These are phyloP conservation scores for Tyrannus savana DNA, from an alignment of 2,113 vertebrate genomes.

Conservation along the genomic window DNA sequence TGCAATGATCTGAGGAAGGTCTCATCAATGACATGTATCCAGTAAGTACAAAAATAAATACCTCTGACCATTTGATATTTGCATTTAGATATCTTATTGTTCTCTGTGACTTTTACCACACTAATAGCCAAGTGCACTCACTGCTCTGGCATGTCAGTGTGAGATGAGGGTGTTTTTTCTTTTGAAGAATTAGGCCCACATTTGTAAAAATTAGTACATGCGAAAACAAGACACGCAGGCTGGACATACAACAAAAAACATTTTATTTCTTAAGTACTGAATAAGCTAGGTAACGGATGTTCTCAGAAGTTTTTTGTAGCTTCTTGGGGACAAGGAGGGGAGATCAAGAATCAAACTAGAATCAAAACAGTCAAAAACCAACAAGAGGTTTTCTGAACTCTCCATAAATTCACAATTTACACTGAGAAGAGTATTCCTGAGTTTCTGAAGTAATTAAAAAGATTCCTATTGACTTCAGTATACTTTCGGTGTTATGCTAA, in stretches of 20 bases:
- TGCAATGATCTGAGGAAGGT: not conserved
- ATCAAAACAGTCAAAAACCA: not conserved
- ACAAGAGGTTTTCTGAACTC: not conserved
- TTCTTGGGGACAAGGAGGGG: not conserved
- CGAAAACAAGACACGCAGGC: not conserved
- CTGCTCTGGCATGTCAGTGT: not conserved
- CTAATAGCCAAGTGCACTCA: not conserved
- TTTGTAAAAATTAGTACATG: not conserved
- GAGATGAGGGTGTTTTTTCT: not conserved
- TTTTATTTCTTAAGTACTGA: not conserved
- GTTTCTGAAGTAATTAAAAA: not conserved
- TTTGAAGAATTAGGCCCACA: not conserved
- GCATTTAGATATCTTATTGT: not conserved
- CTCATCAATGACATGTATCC: not conserved
- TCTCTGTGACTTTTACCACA: not conserved
- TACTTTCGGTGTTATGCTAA: not conserved
- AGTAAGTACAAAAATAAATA: not conserved
- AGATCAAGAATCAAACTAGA: not conserved
- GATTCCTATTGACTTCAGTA: not conserved
- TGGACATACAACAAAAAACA: not conserved
- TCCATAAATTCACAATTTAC: not conserved
- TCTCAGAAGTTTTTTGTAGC: not conserved
- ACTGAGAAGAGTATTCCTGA: not conserved
- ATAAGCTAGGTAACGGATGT: not conserved
- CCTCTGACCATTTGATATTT: not conserved